phyloP scores from a whole-genome alignment of 35 echinoderm and acorn worm genomes.

The Apostichopus japonicus region DNA sequence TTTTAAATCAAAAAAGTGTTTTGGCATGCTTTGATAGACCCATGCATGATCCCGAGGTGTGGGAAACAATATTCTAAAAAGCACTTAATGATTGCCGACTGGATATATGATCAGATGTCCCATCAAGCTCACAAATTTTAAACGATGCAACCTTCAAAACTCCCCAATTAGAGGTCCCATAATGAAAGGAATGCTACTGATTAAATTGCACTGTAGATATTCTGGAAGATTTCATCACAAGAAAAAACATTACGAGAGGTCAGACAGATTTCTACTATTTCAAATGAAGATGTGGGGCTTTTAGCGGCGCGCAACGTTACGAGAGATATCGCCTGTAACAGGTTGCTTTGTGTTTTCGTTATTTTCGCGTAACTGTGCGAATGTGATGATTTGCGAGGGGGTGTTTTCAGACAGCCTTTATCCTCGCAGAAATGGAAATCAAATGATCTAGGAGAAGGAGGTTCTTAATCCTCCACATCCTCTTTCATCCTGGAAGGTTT shows the following conservation, averaged over 20 bases:
- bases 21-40: not conserved
- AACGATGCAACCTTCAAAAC: conserved; percentile 3
- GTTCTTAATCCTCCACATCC: too few relatives aligned
- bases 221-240: conserved; percentile 9
- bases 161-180: conserved; percentile 21
- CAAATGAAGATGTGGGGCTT: not conserved
- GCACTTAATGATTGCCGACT: not conserved
- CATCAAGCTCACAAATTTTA: not conserved
- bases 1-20: too few relatives aligned
- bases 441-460: not conserved
- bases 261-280: not conserved
- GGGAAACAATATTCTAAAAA: conserved; percentile 21
- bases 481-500: too few relatives aligned
- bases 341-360: not conserved
- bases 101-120: not conserved
- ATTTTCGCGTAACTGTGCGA: too few relatives aligned
- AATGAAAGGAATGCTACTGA: conserved; percentile 18
- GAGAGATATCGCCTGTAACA: not conserved
- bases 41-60: not conserved
- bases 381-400: not conserved
- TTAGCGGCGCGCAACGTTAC: not conserved
- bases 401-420: not conserved
- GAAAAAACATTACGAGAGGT: not conserved
- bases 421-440: not conserved
- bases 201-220: conserved; percentile 7